Percentiles rank a stretch among this genome's conserved stretches.
phyloP scores from a whole-genome alignment of 2,113 vertebrate genomes.

The Xerus inauris region DNA sequence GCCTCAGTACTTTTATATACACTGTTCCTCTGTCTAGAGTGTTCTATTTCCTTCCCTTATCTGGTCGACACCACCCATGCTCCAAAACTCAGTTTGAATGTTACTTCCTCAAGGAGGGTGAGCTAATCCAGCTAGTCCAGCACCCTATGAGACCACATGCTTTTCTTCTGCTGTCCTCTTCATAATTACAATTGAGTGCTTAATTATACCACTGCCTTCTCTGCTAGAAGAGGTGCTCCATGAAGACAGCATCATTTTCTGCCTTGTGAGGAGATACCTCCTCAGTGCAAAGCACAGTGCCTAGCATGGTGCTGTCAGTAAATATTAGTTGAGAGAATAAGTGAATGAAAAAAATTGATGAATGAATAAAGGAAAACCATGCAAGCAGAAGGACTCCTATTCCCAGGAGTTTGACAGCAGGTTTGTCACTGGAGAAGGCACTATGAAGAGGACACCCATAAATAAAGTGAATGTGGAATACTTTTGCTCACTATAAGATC shows the following conservation, averaged over 20 bases:
- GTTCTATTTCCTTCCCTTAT: not conserved
- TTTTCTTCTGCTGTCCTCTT: not conserved
- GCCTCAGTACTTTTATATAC: not conserved
- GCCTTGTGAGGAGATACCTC: not conserved
- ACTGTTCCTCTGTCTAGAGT: not conserved
- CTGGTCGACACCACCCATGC: no score
- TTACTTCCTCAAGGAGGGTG: not conserved
- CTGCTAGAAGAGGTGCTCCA: not conserved
- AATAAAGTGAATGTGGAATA: not conserved
- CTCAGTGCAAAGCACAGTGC: not conserved
- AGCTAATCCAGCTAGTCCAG: not conserved
- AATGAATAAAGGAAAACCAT: not conserved
- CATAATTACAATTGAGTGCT: not conserved
- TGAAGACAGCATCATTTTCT: not conserved
- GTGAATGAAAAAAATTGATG: not conserved
- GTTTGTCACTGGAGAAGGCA: not conserved
- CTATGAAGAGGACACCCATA: not conserved
- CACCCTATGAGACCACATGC: not conserved
- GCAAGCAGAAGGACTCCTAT: not conserved
- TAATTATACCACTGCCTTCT: not conserved
- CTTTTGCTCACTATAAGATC: not conserved
- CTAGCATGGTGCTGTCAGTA: not conserved
- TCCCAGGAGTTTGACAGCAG: not conserved
- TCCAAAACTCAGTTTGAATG: conserved; percentile 5
- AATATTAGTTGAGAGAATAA: conserved; percentile 11